Percentiles rank a stretch among this genome's conserved stretches.
Evolutionary conservation across 92 coral and sea anemone genomes (phyloP).

Genomic region (Zoanthus sansibaricus): DNA sequence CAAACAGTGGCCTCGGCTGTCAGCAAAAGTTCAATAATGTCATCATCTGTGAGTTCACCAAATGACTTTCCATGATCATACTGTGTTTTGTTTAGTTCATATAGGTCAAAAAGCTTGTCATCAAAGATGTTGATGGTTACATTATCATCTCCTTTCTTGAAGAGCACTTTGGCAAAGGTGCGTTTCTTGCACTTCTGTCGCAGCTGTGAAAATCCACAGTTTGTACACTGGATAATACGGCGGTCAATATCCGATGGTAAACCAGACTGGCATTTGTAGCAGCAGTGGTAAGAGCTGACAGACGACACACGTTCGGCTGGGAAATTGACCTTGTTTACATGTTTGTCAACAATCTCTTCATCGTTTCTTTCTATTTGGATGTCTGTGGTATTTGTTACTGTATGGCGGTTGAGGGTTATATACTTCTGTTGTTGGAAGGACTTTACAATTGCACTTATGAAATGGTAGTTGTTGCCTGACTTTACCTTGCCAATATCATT

Average conservation of each 20-base stretch:
- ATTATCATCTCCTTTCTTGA: conserved; percentile 8
- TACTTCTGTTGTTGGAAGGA: conserved; percentile 50
- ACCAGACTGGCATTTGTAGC: conserved; percentile 58
- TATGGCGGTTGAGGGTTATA: conserved; percentile 53
- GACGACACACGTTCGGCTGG: conserved; percentile 60
- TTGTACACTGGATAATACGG: conserved; percentile 48
- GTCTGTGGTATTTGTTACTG: conserved; percentile 27
- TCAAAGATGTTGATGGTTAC: conserved; percentile 50
- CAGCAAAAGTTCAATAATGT: conserved; percentile 25
- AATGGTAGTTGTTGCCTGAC: conserved; percentile 44
- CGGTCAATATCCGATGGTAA: conserved; percentile 29
- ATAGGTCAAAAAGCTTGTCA: conserved; percentile 32
- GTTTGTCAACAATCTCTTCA: conserved; percentile 48
- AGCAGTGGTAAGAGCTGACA: conserved; percentile 49
- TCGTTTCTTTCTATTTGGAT: conserved; percentile 46
- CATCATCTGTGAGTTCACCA: conserved; percentile 26
- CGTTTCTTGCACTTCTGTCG: conserved; percentile 48
- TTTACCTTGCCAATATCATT: conserved; percentile 47
- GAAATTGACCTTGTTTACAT: conserved; percentile 45
- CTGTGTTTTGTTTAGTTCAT: conserved; percentile 23
- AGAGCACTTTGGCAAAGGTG: conserved; percentile 50
- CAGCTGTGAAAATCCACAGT: conserved; percentile 61
- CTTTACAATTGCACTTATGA: conserved; percentile 43
- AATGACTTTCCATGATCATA: background rate
- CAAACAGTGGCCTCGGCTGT: conserved; percentile 24